These are phyloP conservation scores for Myiotriccus ornatus DNA, from an alignment of 2,797 vertebrate species.

Conservation along the genomic window DNA sequence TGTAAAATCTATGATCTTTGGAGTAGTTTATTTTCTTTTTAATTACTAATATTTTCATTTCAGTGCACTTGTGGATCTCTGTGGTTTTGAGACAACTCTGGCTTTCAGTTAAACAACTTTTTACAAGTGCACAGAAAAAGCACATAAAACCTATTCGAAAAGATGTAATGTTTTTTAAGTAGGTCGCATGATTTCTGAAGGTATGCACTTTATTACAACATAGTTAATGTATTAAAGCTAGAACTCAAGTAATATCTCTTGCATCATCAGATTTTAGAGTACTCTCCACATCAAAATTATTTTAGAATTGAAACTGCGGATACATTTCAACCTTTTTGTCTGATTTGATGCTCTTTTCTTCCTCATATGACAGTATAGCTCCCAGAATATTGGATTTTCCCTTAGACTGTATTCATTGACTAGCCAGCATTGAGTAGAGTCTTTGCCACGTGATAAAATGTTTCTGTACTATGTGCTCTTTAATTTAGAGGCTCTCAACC, in stretches of 20 bases:
- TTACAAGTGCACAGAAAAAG: not conserved
- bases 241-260: not conserved
- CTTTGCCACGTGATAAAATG: accelerated
- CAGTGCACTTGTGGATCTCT: not conserved
- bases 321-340: not conserved
- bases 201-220: not conserved
- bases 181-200: not conserved
- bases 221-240: not conserved
- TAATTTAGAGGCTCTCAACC: not conserved
- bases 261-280: not conserved
- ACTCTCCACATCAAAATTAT: not conserved
- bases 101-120: not conserved
- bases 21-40: not conserved
- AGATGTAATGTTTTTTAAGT: not conserved
- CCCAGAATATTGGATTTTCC: not conserved
- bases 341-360: not conserved
- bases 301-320: not conserved
- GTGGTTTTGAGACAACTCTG: not conserved
- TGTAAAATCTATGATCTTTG: not conserved
- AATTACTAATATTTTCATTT: not conserved
- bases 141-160: not conserved
- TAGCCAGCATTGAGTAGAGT: not conserved
- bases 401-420: not conserved
- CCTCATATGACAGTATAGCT: not conserved
- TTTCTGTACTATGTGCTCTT: not conserved